A percentile compares a stretch with the other conserved stretches of the same genome.
phyloP scores from a whole-genome alignment of 2,888 invertebrate species.

The Agrochola macilenta region DNA sequence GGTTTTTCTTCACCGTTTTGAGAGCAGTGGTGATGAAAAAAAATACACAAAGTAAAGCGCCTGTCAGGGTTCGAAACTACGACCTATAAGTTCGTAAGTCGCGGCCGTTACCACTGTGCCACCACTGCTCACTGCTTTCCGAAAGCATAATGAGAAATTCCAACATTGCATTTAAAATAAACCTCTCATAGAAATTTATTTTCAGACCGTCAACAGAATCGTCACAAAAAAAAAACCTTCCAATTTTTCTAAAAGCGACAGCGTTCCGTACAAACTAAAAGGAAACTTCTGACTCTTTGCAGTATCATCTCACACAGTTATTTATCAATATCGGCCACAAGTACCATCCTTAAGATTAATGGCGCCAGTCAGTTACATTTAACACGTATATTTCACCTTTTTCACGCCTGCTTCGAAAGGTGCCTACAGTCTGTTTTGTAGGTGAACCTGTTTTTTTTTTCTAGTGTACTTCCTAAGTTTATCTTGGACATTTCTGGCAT shows the following conservation, averaged over 20 bases:
- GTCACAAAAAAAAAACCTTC: background rate
- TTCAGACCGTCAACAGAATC: background rate
- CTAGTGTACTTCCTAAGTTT: too few relatives aligned
- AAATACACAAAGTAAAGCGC: too few relatives aligned
- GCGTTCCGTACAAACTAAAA: constrained; percentile 14
- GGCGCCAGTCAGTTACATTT: constrained; percentile 31
- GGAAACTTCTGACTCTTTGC: constrained; percentile 10
- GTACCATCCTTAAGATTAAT: constrained; percentile 54
- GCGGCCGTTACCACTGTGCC: too few relatives aligned
- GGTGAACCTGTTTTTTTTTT: background rate
- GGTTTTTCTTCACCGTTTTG: too few relatives aligned
- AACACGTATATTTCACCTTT: constrained; percentile 28
- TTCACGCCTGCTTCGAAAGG: constrained; percentile 1
- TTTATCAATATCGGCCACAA: constrained; percentile 54
- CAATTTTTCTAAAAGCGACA: background rate
- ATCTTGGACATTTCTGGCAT: too few relatives aligned
- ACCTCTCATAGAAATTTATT: background rate
- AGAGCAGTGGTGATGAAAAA: too few relatives aligned
- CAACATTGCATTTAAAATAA: background rate
- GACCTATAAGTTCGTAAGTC: too few relatives aligned
- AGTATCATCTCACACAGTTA: constrained; percentile 39
- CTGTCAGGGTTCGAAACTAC: too few relatives aligned
- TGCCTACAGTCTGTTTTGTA: background rate
- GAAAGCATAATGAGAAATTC: background rate
- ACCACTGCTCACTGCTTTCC: too few relatives aligned